Percentiles rank a stretch among this genome's conserved stretches.
Evolutionary conservation across 2,888 invertebrate genomes (phyloP).

Genomic region (Synergus laeviventris): DNA sequence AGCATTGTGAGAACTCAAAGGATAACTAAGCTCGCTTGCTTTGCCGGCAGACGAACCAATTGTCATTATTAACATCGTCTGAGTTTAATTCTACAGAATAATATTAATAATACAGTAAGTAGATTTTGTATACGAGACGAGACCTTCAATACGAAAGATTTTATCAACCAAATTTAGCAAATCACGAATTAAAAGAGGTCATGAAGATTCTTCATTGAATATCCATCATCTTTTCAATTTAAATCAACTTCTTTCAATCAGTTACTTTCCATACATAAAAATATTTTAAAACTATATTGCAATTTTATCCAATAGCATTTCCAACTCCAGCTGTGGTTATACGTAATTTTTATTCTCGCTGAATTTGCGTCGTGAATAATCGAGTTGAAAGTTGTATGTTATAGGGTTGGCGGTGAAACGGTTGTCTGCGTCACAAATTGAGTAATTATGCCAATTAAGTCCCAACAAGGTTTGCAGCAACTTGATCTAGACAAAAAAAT

Average conservation of each 20-base stretch:
- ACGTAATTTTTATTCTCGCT: background rate
- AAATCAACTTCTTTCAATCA: background rate
- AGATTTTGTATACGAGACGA: conserved; percentile 4
- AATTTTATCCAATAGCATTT: background rate
- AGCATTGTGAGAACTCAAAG: conserved; percentile 18
- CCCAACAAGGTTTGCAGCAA: conserved; percentile 11
- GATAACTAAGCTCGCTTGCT: conserved; percentile 1
- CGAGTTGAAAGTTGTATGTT: background rate
- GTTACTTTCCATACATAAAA: background rate
- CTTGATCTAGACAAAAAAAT: background rate
- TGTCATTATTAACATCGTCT: conserved; percentile 20
- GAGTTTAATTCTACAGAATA: conserved; percentile 7
- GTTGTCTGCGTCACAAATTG: conserved; percentile 7
- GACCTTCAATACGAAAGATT: conserved; percentile 18
- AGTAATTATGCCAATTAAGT: conserved; percentile 19
- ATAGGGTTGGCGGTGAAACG: background rate
- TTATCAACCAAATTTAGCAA: conserved; percentile 11
- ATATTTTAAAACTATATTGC: too few species aligned
- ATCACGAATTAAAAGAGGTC: conserved; percentile 2
- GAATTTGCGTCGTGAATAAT: conserved; percentile 9
- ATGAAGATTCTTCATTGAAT: too few species aligned
- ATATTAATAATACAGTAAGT: background rate
- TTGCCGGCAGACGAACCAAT: conserved; percentile 3
- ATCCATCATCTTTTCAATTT: background rate
- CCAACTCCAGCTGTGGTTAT: background rate